Conservation (phyloP, 1,140 invertebrate species). For the Elymnias hypermnestra region DNA sequence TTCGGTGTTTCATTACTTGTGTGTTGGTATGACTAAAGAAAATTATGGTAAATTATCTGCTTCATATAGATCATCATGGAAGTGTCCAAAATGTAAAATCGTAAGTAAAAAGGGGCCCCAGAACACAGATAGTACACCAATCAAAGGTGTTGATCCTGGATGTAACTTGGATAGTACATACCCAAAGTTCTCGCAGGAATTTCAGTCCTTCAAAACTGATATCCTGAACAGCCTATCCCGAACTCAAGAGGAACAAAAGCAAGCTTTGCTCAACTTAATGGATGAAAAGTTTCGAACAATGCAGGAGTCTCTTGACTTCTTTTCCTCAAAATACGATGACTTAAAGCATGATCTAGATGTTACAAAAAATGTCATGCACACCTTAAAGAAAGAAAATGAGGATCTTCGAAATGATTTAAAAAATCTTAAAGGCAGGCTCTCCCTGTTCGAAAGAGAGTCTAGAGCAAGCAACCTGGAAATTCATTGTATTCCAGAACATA, state of each 20-base stretch:
- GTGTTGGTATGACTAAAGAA: not conserved
- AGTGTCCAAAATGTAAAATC: not conserved
- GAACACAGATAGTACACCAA: not conserved
- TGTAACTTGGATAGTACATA: not conserved
- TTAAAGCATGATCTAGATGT: too few species aligned
- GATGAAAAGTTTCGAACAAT: too few species aligned
- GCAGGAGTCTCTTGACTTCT: too few species aligned
- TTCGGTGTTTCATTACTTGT: not conserved
- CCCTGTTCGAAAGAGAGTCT: not conserved
- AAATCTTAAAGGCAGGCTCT: not conserved
- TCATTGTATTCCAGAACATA: slow-evolving; percentile 5
- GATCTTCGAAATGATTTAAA: not conserved
- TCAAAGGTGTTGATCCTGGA: not conserved
- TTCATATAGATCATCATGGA: not conserved
- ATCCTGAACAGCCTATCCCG: not conserved
- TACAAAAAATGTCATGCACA: too few species aligned
- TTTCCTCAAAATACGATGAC: too few species aligned
- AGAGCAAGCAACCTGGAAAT: slow-evolving; percentile 8
- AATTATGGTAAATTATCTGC: not conserved
- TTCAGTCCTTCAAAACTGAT: not conserved
- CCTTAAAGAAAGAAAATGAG: not conserved
- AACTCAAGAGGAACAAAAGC: not conserved
- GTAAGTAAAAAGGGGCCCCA: not conserved
- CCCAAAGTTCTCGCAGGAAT: not conserved
- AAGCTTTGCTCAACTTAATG: not conserved